phyloP scores from a whole-genome alignment of 2,113 vertebrate genomes.

The Spea multiplicata region DNA sequence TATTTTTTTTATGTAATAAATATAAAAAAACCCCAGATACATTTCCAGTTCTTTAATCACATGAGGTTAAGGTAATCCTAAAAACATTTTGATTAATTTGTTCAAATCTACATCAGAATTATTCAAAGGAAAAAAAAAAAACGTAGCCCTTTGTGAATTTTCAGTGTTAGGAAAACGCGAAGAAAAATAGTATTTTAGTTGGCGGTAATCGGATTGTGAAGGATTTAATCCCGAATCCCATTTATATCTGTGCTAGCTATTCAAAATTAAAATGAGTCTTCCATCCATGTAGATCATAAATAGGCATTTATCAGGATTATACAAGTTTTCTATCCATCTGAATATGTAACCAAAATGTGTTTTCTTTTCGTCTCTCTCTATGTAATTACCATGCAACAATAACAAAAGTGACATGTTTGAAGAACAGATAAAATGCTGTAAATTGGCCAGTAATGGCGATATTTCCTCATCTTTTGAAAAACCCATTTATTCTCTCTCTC shows the following conservation, averaged over 20 bases:
- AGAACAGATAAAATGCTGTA: constrained; percentile 99
- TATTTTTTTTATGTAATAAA: too few species aligned
- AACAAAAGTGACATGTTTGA: constrained; percentile 99
- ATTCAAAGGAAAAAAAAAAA: not conserved
- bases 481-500: constrained; percentile 99
- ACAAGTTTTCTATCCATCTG: constrained; percentile 84
- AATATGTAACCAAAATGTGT: constrained; percentile 79
- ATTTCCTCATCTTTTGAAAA: constrained; percentile 99
- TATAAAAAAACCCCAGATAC: too few species aligned
- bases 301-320: constrained; percentile 93
- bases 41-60: too few species aligned
- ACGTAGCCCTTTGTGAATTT: constrained; percentile 49
- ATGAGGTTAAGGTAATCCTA: too few species aligned
- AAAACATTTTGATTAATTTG: too few species aligned
- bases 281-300: constrained; percentile 87
- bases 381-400: constrained; percentile 98
- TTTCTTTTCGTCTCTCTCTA: constrained; percentile 71
- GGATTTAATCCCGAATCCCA: constrained; percentile 90
- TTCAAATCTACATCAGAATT: not conserved
- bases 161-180: constrained; percentile 55
- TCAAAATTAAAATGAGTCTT: constrained; percentile 98
- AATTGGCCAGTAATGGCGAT: constrained; percentile 99
- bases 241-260: constrained; percentile 83
- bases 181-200: constrained; percentile 76
- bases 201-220: constrained; percentile 89